Base-by-base conservation (phyloP, 2,797 vertebrate species). In the Bufotes viridis region DNA sequence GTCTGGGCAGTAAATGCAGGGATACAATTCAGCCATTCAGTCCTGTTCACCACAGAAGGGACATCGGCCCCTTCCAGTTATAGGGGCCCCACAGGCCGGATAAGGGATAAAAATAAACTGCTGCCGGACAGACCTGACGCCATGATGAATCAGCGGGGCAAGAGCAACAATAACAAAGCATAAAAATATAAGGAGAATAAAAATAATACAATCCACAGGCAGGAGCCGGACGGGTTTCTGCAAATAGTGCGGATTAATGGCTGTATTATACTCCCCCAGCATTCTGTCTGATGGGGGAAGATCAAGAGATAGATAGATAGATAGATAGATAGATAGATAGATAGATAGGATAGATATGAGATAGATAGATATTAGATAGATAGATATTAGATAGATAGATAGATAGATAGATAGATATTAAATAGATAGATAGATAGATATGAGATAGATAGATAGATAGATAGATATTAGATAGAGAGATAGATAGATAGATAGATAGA, bases 71-170 rank as follows among this genome's bases (percentile, higher is more conserved):
- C 69, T 58, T 51, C 20, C 83, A 51, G 29, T 18, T 7, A 79
- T 69, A 53, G 79, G 69, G 88, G 88, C 88, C 88, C 26, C 88
- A 24, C 69, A 11, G 79, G n/a, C 79, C 22, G 72, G 69, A 81
- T 14, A 42, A 58, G 18, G 70, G 79, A 82, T 82, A 72, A 51
- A 86, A 86, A 89, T 89, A 89, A 86, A 20, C 84, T 7, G 4
- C 79, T 20, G 78, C 42, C 24, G 60, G 49, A 82, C 78, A 58
- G 60, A 81, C 78, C 58, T 49, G 84, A 55, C 26, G 81, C 26
- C 24, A 20, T 18, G 81, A 63, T 84, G 88, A 87, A 90, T 90
- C 85, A 84, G 61, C 74, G 63, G 24, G 81, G 53, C 87, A 22
- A 65, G 76, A 80, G 29, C 75, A 81, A 87, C 15, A 82, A 87